Base-by-base conservation (phyloP, 30 jellyfish, hydroid and myxozoan species). In the Aurelia sp. region DNA sequence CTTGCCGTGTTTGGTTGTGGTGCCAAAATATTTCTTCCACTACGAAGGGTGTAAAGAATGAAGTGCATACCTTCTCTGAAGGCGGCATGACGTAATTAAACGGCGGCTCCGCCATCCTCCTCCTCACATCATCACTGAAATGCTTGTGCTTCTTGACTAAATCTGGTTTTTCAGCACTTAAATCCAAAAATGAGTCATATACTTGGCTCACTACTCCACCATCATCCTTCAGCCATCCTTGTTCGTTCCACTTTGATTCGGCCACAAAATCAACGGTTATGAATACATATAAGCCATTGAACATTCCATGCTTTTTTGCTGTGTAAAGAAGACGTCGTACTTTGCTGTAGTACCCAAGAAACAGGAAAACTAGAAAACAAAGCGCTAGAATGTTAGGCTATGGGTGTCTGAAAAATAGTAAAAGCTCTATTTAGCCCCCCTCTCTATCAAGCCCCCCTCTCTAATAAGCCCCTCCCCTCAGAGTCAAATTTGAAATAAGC, bases 241-340 rank as follows among this genome's bases (percentile, higher is more conserved):
- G 88, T 22, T 73, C 55, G 11, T 66, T 86, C 98, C 92, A 80
- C 51, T 66, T 51, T 27, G 57, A 27, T 11, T 79, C 76, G 11
- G 66, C 71, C 20, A 31, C 64, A 62, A 95, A 90, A 60, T 95
- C 99, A 35, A 95, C 85, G 10, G 99, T 95, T 67, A 95, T 86
- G 65, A 95, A 95, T 11, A 86, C 97, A 74, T 73, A 77, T 11
- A 65, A 75, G 7, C 99, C 99, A 71, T 95, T 81, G 71, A 95
- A 82, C 96, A 85, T 82, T 0, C 93, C 97, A 40, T 62, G 35
- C 20, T 84, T 74, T 50, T 89, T 78, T 11, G 97, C 98, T 22
- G 84, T 81, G 6, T 74, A 61, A 51, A 95, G 87, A 21, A 87
- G 72, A 30, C 48, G 82, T 10, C 67, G 62, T 18, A 79, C 85